phyloP scores from a whole-genome alignment of 1,140 invertebrate species.

The Chrysopa pallens region DNA sequence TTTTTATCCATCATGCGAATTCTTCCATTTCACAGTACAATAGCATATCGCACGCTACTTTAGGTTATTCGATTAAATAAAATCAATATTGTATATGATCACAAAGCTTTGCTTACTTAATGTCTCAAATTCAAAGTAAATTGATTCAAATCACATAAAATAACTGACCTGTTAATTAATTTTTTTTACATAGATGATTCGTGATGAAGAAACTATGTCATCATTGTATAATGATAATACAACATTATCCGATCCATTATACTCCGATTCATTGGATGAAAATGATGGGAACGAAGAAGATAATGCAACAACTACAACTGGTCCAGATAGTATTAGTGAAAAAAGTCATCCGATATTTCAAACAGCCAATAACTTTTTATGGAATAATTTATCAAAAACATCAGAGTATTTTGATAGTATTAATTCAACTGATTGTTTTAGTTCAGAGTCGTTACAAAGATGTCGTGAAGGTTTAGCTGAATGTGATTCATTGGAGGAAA shows the following conservation, averaged over 20 bases:
- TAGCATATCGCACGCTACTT: too few relatives aligned
- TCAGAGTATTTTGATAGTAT: slow-evolving; percentile 34
- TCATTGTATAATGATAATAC: background rate
- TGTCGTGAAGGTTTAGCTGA: slow-evolving; percentile 32
- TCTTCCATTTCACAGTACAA: too few relatives aligned
- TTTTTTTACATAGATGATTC: too few relatives aligned
- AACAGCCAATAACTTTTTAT: slow-evolving; percentile 22
- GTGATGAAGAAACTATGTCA: background rate
- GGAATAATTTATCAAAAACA: slow-evolving; percentile 21
- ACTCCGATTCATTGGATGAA: slow-evolving; percentile 20
- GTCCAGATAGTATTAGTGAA: slow-evolving; percentile 1
- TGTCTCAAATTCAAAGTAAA: too few relatives aligned
- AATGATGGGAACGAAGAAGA: slow-evolving; percentile 15
- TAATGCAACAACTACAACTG: slow-evolving; percentile 12
- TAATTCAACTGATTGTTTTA: slow-evolving; percentile 22
- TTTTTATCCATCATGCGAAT: too few relatives aligned
- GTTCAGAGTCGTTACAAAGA: slow-evolving; percentile 22
- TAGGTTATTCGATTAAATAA: too few relatives aligned
- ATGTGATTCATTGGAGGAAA: slow-evolving; percentile 29
- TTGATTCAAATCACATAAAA: too few relatives aligned
- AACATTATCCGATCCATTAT: slow-evolving; percentile 3
- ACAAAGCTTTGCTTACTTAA: too few relatives aligned
- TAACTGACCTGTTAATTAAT: too few relatives aligned
- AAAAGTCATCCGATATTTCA: slow-evolving; percentile 23
- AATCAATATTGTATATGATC: too few relatives aligned